Percentiles rank a stretch among this genome's conserved stretches.
These are phyloP conservation scores for Nesidiocoris tenuis DNA, from an alignment of 2,888 invertebrate genomes.

Conservation along the genomic window DNA sequence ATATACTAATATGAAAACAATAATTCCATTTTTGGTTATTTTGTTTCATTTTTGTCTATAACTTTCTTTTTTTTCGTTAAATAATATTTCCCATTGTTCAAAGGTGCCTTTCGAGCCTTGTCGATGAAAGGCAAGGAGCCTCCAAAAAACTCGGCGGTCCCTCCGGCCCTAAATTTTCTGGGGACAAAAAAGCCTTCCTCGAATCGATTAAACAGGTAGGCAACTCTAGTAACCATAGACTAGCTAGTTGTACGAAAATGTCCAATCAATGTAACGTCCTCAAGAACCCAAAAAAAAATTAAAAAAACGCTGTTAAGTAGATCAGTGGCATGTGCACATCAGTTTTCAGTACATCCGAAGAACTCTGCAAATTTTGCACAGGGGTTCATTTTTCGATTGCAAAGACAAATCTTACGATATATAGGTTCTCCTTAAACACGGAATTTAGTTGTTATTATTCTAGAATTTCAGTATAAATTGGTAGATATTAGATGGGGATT, in stretches of 20 bases:
- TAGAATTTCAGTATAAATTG: too few relatives aligned
- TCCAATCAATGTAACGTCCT: background rate
- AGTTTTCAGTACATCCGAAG: too few relatives aligned
- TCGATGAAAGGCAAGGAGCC: slow-evolving; percentile 80
- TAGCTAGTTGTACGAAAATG: background rate
- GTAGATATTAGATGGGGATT: too few relatives aligned
- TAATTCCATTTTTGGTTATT: too few relatives aligned
- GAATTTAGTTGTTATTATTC: too few relatives aligned
- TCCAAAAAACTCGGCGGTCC: slow-evolving; percentile 75
- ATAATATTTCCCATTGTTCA: background rate
- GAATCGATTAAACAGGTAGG: slow-evolving; percentile 71
- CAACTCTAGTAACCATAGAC: background rate
- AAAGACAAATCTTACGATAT: too few relatives aligned
- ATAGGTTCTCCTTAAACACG: too few relatives aligned
- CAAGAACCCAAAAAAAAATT: background rate
- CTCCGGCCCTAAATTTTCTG: slow-evolving; percentile 60
- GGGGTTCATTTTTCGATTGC: too few relatives aligned
- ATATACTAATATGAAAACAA: background rate
- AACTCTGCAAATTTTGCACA: too few relatives aligned
- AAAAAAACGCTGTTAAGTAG: background rate
- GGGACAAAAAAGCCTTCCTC: slow-evolving; percentile 76
- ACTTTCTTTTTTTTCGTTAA: background rate
- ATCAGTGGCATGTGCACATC: too few relatives aligned
- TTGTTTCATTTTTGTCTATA: background rate
- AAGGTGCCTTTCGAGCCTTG: slow-evolving; percentile 89